Conservation (phyloP, 2,888 invertebrate genomes). For the Gari tellinella region DNA sequence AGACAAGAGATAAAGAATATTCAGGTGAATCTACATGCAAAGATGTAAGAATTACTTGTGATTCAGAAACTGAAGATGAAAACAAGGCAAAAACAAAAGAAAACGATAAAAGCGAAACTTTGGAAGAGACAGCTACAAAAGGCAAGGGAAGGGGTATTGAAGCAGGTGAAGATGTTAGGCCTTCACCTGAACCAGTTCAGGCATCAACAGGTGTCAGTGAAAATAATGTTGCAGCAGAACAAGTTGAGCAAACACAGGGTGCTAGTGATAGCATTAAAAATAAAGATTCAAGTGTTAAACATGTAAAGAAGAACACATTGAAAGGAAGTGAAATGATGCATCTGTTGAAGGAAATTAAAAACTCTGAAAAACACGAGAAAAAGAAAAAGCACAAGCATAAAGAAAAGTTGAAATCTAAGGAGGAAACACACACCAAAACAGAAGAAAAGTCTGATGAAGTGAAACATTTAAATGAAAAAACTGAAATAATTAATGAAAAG, state of each 20-base stretch:
- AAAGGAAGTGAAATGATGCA: slow-evolving; percentile 56
- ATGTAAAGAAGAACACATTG: slow-evolving; percentile 14
- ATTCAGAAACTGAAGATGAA: neutral
- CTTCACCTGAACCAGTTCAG: neutral
- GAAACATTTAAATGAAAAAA: slow-evolving; percentile 6
- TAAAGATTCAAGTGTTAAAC: slow-evolving; percentile 1
- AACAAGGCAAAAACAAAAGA: neutral
- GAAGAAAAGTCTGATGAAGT: slow-evolving; percentile 19
- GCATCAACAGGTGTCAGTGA: neutral
- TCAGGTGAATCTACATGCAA: neutral
- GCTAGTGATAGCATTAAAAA: neutral
- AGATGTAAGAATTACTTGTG: too few species aligned
- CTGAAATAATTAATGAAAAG: neutral
- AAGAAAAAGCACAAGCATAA: slow-evolving; percentile 47
- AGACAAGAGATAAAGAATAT: slow-evolving; percentile 37
- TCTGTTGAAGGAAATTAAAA: slow-evolving; percentile 51
- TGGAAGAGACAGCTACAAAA: neutral
- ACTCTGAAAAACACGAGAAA: slow-evolving; percentile 30
- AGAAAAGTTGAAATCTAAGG: slow-evolving; percentile 14
- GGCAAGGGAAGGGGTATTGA: slow-evolving; percentile 1
- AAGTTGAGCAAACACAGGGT: neutral
- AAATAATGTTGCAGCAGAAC: neutral
- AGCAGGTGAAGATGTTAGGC: slow-evolving; percentile 10
- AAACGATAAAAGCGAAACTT: neutral
- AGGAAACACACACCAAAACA: neutral